phyloP scores from a whole-genome alignment of 2,888 invertebrate genomes.

The Macrophya alboannulata region DNA sequence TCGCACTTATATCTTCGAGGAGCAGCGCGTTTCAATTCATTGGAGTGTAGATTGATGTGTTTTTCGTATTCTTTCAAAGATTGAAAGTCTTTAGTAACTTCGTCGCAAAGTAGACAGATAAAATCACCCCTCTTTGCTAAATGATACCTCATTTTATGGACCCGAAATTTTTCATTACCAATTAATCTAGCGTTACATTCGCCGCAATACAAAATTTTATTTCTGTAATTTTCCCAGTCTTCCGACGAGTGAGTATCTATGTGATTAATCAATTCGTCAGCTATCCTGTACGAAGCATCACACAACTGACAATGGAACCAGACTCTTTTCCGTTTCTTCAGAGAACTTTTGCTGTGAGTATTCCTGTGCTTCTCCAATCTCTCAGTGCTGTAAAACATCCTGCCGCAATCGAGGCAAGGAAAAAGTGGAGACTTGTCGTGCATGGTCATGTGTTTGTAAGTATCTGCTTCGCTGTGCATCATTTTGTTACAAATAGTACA shows the following conservation, averaged over 20 bases:
- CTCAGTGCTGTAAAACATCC: constrained; percentile 45
- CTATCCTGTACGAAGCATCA: constrained; percentile 32
- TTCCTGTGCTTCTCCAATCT: constrained; percentile 49
- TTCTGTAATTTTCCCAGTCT: constrained; percentile 51
- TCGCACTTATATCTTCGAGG: constrained; percentile 34
- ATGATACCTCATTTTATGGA: constrained; percentile 54
- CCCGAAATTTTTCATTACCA: constrained; percentile 50
- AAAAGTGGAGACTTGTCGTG: constrained; percentile 49
- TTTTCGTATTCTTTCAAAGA: constrained; percentile 39
- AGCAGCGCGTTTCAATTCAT: constrained; percentile 17
- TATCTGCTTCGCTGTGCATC: constrained; percentile 46
- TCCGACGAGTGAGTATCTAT: constrained; percentile 46
- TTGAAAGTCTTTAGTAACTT: constrained; percentile 15
- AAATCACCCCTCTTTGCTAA: constrained; percentile 49
- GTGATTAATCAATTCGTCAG: constrained; percentile 47
- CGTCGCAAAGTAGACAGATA: constrained; percentile 43
- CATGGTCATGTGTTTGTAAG: constrained; percentile 50
- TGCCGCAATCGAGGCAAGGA: constrained; percentile 52
- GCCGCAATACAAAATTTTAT: constrained; percentile 50
- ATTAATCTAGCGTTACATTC: constrained; percentile 48
- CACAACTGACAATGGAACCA: constrained; percentile 53
- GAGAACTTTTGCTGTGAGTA: background rate
- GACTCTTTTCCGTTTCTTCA: constrained; percentile 39
- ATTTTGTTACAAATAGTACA: constrained; percentile 51
- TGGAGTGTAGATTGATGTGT: constrained; percentile 42